Evolutionary conservation across 2,113 vertebrate species (phyloP).

Genomic region (Callipepla squamata): DNA sequence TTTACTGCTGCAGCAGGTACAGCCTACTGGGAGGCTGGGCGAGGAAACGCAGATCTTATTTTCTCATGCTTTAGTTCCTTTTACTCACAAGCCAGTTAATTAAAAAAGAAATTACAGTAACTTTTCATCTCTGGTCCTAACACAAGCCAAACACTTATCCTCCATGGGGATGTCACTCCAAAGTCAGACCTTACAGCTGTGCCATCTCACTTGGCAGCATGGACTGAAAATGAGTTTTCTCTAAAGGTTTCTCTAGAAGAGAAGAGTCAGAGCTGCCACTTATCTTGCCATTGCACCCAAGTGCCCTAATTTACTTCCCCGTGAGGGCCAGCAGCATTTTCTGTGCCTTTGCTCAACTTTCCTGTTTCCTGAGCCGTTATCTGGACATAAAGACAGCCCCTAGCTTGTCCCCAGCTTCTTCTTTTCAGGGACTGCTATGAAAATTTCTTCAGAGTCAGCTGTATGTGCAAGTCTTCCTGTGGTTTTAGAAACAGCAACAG

Average conservation of each 20-base stretch:
- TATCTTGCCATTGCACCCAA: background rate
- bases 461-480: background rate
- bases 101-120: background rate
- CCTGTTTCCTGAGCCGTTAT: slow-evolving; percentile 4
- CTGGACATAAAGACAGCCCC: background rate
- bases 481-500: background rate
- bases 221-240: background rate
- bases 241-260: background rate
- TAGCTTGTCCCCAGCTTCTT: background rate
- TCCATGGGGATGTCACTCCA: accelerated
- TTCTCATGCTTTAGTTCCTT: background rate
- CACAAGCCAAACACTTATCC: background rate
- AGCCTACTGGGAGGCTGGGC: background rate
- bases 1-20: background rate
- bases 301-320: background rate
- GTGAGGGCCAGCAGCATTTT: background rate
- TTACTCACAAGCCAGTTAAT: background rate
- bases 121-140: background rate
- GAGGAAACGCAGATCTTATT: background rate
- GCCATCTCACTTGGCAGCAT: background rate
- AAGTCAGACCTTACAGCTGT: background rate
- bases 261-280: background rate
- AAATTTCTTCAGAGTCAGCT: background rate
- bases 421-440: background rate
- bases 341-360: background rate